phyloP scores from a whole-genome alignment of 2,113 vertebrate species.

The Amphiprion ocellaris region DNA sequence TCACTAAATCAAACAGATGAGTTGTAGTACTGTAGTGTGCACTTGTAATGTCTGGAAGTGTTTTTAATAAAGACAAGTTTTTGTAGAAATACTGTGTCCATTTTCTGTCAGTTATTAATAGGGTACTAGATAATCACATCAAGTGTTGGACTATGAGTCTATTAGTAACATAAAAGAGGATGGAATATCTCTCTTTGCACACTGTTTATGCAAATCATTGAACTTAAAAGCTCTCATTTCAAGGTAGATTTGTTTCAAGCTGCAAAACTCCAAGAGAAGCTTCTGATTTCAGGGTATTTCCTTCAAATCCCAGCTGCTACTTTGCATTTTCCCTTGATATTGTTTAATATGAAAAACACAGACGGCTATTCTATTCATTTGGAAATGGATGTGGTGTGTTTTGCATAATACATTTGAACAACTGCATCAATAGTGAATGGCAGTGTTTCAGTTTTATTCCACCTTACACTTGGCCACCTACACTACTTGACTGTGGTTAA shows the following conservation, averaged over 20 bases:
- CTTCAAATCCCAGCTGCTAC: slow-evolving; percentile 2
- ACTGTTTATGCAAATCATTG: slow-evolving; percentile 31
- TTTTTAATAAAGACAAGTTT: slow-evolving; percentile 41
- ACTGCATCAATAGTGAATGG: not conserved
- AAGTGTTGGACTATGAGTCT: not conserved
- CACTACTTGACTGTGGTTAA: no score
- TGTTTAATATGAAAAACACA: slow-evolving; percentile 26
- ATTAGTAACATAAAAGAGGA: slow-evolving; percentile 26
- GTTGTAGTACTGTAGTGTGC: not conserved
- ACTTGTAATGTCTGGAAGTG: not conserved
- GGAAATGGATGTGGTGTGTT: not conserved
- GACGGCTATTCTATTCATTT: not conserved
- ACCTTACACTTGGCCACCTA: no score
- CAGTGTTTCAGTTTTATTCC: not conserved
- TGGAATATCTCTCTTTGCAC: not conserved
- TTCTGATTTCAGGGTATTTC: not conserved
- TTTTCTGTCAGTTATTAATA: not conserved
- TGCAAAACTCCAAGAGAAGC: not conserved
- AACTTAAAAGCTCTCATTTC: not conserved
- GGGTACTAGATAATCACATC: slow-evolving; percentile 12
- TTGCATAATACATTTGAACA: not conserved
- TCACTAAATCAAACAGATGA: not conserved
- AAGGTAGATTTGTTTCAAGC: slow-evolving; percentile 4
- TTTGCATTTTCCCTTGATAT: slow-evolving; percentile 27
- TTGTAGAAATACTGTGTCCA: not conserved